phyloP scores from a whole-genome alignment of 2,113 vertebrate species.

The Recurvirostra avosetta region DNA sequence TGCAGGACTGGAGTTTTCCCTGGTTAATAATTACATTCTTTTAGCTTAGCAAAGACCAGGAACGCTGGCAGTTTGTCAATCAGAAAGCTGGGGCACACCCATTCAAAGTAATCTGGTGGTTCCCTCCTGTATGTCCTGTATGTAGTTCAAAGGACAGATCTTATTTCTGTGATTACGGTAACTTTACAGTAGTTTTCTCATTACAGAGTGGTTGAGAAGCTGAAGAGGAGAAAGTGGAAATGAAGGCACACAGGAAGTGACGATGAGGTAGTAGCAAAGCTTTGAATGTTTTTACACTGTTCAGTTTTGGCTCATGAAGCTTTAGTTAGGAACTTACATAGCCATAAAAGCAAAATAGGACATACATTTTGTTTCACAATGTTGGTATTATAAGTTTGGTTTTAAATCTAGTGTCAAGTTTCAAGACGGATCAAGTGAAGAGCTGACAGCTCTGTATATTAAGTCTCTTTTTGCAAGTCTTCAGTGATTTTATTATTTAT shows the following conservation, averaged over 20 bases:
- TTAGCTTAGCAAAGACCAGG: not conserved
- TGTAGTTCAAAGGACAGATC: not conserved
- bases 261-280: not conserved
- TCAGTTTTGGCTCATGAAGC: not conserved
- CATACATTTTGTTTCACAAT: not conserved
- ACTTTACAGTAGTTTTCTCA: not conserved
- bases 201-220: not conserved
- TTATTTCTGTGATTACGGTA: not conserved
- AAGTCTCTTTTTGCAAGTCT: not conserved
- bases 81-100: not conserved
- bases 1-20: not conserved
- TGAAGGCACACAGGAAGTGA: not conserved
- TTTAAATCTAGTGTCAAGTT: not conserved
- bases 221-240: not conserved
- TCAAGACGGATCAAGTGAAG: not conserved
- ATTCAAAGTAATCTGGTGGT: not conserved
- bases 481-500: not conserved
- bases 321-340: not conserved
- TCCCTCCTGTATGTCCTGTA: not conserved
- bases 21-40: conserved; percentile 40
- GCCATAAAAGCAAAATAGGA: not conserved
- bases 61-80: not conserved
- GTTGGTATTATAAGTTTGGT: not conserved
- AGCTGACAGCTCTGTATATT: not conserved
- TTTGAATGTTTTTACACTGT: not conserved